Evolutionary conservation across 2,888 invertebrate genomes (phyloP).

Genomic region (Thyatira batis): DNA sequence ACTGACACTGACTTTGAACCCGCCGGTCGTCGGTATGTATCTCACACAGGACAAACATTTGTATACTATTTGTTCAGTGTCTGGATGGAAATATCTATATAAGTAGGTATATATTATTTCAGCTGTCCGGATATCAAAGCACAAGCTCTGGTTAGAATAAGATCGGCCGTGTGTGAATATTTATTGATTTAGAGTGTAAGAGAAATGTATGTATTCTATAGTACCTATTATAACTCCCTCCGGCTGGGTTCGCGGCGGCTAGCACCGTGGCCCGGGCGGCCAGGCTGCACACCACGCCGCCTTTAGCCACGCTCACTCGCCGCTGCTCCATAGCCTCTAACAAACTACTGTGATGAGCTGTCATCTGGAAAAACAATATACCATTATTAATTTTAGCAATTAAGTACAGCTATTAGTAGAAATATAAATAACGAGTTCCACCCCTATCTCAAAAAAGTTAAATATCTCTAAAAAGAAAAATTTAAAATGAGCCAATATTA

Average conservation of each 20-base stretch:
- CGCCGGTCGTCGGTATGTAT: too few species aligned
- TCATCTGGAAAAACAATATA: constrained; percentile 48
- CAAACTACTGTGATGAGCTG: constrained; percentile 84
- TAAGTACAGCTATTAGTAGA: not conserved
- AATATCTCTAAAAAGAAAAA: too few species aligned
- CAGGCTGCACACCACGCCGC: constrained; percentile 91
- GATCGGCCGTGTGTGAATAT: too few species aligned
- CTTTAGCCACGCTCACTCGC: constrained; percentile 93
- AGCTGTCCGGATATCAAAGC: too few species aligned
- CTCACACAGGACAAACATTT: too few species aligned
- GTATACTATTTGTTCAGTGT: too few species aligned
- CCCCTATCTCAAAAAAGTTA: too few species aligned
- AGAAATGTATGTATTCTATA: not conserved
- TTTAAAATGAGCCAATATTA: too few species aligned
- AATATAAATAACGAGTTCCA: not conserved
- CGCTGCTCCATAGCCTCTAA: constrained; percentile 98
- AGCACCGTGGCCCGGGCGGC: constrained; percentile 92
- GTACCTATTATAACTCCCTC: constrained; percentile 91
- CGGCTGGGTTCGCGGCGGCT: constrained; percentile 96
- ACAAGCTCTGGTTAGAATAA: too few species aligned
- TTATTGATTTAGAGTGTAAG: not conserved
- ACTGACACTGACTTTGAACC: too few species aligned
- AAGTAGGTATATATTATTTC: too few species aligned
- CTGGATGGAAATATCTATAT: too few species aligned
- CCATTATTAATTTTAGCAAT: not conserved